These are phyloP conservation scores for Capreolus pygargus DNA, from an alignment of 2,113 vertebrate species.

Conservation along the genomic window DNA sequence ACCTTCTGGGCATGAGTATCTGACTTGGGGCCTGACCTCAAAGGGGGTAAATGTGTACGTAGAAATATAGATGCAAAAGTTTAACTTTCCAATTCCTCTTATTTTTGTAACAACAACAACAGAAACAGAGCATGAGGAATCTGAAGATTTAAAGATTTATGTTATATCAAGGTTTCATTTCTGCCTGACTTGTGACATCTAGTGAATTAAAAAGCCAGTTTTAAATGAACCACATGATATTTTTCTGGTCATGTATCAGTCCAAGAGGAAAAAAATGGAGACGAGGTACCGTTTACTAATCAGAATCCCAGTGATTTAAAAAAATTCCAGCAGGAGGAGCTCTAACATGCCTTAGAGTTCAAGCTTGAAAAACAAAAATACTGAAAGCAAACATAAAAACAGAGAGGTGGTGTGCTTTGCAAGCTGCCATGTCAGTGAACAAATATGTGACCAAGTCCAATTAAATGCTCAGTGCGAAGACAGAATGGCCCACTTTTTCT, in stretches of 20 bases:
- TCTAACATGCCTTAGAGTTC: constrained; percentile 63
- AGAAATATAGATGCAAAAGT: background rate
- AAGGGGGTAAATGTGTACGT: background rate
- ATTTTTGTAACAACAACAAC: background rate
- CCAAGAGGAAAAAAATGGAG: background rate
- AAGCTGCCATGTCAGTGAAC: constrained; percentile 69
- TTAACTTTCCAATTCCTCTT: background rate
- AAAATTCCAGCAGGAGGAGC: constrained; percentile 80
- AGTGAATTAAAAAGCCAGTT: background rate
- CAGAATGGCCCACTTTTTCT: background rate
- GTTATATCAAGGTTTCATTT: background rate
- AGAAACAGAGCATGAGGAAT: background rate
- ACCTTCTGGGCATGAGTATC: background rate
- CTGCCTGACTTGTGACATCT: background rate
- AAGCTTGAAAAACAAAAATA: background rate
- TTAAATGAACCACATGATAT: background rate
- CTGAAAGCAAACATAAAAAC: constrained; percentile 47
- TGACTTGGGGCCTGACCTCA: background rate
- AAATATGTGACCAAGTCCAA: constrained; percentile 74
- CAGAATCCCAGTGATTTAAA: background rate
- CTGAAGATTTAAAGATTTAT: background rate
- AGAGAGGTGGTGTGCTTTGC: constrained; percentile 21
- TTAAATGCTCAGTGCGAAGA: constrained; percentile 69
- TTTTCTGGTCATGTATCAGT: background rate
- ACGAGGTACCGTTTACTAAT: background rate